These are phyloP conservation scores for Mastomys coucha DNA, from an alignment of 2,113 vertebrate genomes.

Conservation along the genomic window DNA sequence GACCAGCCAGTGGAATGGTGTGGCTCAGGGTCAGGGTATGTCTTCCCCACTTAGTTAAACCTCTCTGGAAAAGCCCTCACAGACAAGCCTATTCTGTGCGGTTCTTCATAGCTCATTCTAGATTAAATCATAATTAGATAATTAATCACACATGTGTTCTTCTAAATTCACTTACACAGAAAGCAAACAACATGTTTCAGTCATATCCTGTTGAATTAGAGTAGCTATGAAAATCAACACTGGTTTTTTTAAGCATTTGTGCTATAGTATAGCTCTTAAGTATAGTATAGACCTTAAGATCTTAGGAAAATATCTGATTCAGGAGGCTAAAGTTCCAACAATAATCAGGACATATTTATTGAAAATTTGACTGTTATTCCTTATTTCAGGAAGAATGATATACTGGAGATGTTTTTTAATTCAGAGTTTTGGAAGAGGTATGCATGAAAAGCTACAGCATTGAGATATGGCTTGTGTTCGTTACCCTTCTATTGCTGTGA, in stretches of 20 bases:
- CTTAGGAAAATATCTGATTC: neutral
- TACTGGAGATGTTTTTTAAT: neutral
- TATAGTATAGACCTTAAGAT: neutral
- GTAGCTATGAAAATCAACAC: neutral
- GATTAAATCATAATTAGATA: neutral
- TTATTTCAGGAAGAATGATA: neutral
- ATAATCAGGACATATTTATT: neutral
- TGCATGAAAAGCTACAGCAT: neutral
- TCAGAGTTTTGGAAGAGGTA: neutral
- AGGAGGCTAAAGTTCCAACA: neutral
- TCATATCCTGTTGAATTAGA: neutral
- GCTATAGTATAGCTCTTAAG: neutral
- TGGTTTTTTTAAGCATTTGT: slow-evolving; percentile 3
- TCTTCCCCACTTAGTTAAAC: neutral
- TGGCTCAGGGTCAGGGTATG: neutral
- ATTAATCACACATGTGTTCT: neutral
- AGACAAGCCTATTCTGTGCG: neutral
- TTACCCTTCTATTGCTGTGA: neutral
- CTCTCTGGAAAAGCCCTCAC: neutral
- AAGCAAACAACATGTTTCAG: neutral
- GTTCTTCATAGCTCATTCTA: neutral
- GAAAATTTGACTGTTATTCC: neutral
- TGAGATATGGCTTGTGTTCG: neutral
- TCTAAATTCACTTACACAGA: neutral
- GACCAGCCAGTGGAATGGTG: neutral